These are phyloP conservation scores for Dynastes hyllus DNA, from an alignment of 2,888 invertebrate genomes.

Conservation along the genomic window DNA sequence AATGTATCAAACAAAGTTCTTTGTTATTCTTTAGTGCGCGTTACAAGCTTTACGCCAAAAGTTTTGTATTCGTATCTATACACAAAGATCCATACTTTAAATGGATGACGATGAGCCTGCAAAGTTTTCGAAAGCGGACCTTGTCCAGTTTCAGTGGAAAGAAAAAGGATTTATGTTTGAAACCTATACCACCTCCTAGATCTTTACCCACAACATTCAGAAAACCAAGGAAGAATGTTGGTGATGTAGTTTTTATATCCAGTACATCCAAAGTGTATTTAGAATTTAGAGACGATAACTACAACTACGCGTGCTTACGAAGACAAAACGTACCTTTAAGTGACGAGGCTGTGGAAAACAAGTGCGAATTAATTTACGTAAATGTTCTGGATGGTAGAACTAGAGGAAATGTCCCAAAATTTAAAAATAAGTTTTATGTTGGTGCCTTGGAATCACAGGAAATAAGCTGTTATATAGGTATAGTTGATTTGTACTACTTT, in stretches of 20 bases:
- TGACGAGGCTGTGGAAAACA: slow-evolving; percentile 10
- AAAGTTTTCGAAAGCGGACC: slow-evolving; percentile 42
- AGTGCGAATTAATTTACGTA: slow-evolving; percentile 37
- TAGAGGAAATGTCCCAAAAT: slow-evolving; percentile 62
- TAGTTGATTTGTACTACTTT: slow-evolving; percentile 27
- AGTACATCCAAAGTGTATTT: slow-evolving; percentile 76
- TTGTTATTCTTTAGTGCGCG: slow-evolving; percentile 15
- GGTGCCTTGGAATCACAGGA: slow-evolving; percentile 68
- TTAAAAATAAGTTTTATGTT: slow-evolving; percentile 65
- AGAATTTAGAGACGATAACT: slow-evolving; percentile 59
- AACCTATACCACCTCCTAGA: slow-evolving; percentile 68
- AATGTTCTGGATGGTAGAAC: slow-evolving; percentile 57
- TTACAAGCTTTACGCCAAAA: background rate
- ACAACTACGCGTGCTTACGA: slow-evolving; percentile 42
- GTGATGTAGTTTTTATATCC: slow-evolving; percentile 76
- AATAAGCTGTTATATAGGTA: slow-evolving; percentile 68
- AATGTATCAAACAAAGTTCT: background rate
- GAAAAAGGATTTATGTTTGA: slow-evolving; percentile 49
- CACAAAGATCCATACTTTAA: slow-evolving; percentile 8
- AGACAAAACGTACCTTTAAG: slow-evolving; percentile 20
- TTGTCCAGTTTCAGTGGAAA: slow-evolving; percentile 48
- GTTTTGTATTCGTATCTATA: background rate
- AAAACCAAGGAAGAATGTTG: slow-evolving; percentile 75
- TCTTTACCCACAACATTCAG: slow-evolving; percentile 72
- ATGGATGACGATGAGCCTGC: slow-evolving; percentile 44